Base-by-base conservation (phyloP, 2,113 vertebrate species). In the Carassius carassius region DNA sequence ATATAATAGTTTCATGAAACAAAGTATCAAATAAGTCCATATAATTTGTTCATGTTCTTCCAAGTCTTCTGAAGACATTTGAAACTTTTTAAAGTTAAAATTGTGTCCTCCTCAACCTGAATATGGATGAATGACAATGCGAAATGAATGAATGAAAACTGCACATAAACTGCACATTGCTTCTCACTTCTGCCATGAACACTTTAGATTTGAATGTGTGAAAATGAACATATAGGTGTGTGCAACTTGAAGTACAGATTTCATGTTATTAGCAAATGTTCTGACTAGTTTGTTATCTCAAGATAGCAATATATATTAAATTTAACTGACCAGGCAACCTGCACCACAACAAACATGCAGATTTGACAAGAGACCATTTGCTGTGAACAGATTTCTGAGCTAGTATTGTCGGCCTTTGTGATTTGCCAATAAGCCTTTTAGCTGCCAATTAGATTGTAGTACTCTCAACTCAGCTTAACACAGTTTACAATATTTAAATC, bases 341-440 rank as follows among this genome's bases (percentile, higher is more conserved):
- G 4, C 35, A 41, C 17, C 69, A 41, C 19, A 69, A 10, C 25
- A 69, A 69, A 69, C 65, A 70, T 37, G 35, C 19, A 41, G 17
- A 72, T 72, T 72, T 72, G 35, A 41, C 35, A 41, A 72, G 35
- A 70, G 67, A 41, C 67, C 35, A 14, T 37, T 70, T 72, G 35
- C 69, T 41, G 67, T 41, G 32, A 41, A 35, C 32, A 41, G 67
- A 41, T 9, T 70, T 54, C 19, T 9, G 25, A 35, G 80, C 5
- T 72, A 82, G n/a, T 56, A 14, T 56, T 41, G n/a, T 60, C 69
- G 60, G 25, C 60, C 11, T 44, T 25, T 56, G 78, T 65, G 25
- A 72, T 72, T 41, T 72, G 35, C 35, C 69, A 44, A 72, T 72
- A 72, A 72, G 69, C 19, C 35, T 44, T 72, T 72, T 72, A 44